These are phyloP conservation scores for Oreonectes daqikongensis DNA, from an alignment of 2,797 vertebrate species.

Conservation along the genomic window DNA sequence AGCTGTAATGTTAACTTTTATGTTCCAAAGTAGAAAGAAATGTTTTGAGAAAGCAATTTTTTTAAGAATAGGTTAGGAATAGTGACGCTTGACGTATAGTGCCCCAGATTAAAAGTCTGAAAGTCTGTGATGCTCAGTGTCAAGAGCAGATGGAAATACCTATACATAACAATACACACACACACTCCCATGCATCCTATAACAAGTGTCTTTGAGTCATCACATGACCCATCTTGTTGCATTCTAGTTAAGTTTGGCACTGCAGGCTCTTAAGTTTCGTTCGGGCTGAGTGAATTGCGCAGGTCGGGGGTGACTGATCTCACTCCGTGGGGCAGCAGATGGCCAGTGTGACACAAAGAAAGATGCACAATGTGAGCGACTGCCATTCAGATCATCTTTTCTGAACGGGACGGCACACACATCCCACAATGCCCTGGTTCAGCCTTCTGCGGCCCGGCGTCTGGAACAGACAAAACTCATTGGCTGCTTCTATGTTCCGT, in stretches of 20 bases:
- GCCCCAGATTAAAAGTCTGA: slow-evolving; percentile 1
- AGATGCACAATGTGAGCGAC: slow-evolving; percentile 51
- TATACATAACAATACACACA: slow-evolving; percentile 14
- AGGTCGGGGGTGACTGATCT: slow-evolving; percentile 56
- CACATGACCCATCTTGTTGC: slow-evolving; percentile 53
- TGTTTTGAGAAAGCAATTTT: background rate
- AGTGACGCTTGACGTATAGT: background rate
- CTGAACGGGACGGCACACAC: slow-evolving; percentile 38
- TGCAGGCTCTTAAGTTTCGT: slow-evolving; percentile 48
- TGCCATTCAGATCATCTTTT: slow-evolving; percentile 56
- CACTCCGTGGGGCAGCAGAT: slow-evolving; percentile 67
- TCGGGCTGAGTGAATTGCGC: slow-evolving; percentile 59
- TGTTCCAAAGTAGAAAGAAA: too few species aligned
- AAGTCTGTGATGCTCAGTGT: background rate
- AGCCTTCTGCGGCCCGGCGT: slow-evolving; percentile 20
- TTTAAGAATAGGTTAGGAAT: background rate
- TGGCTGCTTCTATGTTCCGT: slow-evolving; percentile 18
- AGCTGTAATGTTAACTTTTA: background rate
- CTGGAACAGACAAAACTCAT: slow-evolving; percentile 26
- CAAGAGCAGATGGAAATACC: slow-evolving; percentile 63
- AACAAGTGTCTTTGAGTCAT: slow-evolving; percentile 47
- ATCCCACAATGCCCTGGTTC: slow-evolving; percentile 47
- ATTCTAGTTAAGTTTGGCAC: slow-evolving; percentile 59
- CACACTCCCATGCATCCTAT: slow-evolving; percentile 8
- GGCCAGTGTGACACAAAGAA: slow-evolving; percentile 62